These are phyloP conservation scores for Hyla sarda DNA, from an alignment of 2,113 vertebrate species.

Conservation along the genomic window DNA sequence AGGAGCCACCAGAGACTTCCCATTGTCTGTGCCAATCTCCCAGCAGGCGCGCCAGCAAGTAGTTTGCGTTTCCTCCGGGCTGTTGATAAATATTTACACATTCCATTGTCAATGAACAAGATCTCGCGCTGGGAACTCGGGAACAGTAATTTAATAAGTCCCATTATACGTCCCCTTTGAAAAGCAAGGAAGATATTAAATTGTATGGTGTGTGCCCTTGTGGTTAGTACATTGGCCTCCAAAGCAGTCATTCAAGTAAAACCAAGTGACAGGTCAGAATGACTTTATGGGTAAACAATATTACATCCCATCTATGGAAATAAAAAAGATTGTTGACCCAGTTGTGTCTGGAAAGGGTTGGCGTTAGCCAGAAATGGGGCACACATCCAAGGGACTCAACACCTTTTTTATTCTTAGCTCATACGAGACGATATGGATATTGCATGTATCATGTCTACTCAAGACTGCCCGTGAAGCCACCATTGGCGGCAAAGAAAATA, in stretches of 20 bases:
- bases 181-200: background rate
- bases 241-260: background rate
- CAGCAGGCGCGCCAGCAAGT: slow-evolving; percentile 12
- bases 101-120: slow-evolving; percentile 49
- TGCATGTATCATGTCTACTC: too few species aligned
- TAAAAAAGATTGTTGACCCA: background rate
- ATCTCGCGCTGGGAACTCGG: slow-evolving; percentile 40
- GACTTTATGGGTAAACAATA: background rate
- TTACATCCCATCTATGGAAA: background rate
- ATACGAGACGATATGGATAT: too few species aligned
- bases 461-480: too few species aligned
- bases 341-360: background rate
- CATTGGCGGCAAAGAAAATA: too few species aligned
- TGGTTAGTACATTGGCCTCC: background rate
- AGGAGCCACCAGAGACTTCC: slow-evolving; percentile 43
- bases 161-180: background rate
- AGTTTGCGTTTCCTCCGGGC: slow-evolving; percentile 36
- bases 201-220: background rate
- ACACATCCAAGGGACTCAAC: background rate
- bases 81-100: slow-evolving; percentile 53
- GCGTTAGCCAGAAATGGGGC: background rate
- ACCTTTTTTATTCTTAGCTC: too few species aligned
- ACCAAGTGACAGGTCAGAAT: background rate
- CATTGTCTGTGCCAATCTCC: slow-evolving; percentile 29
- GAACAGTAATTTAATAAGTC: slow-evolving; percentile 27